Evolutionary conservation across 37 sponge, comb jelly and placozoan species (phyloP), one percentile per base, ranked within the genome.

Genomic region (Agelas oroides): DNA sequence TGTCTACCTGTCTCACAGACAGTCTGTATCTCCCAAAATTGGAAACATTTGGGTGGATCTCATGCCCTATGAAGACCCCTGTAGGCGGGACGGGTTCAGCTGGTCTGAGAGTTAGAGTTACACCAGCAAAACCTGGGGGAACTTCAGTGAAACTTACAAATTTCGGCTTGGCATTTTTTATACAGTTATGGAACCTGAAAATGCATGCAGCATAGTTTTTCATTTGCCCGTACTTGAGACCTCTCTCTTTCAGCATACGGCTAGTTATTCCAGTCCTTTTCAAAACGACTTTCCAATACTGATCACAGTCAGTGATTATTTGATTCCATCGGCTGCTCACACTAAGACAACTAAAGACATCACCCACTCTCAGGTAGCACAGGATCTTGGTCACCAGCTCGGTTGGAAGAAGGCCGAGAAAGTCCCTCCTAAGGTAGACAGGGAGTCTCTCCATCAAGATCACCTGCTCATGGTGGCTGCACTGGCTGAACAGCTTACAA

Each of bases 381-480:
- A 81, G 59, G 20, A 81, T 57, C 27, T 36, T 21, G 18, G 6
- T 24, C 18, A 70, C 82, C 24, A 81, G 18, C 37, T 81, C 82
- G 11, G 36, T 55, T 18, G 82, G 82, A 37, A 81, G 71, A 21
- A 70, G 71, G 59, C 38, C 13, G 25, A 81, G 20, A 27, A 81
- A 81, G 41, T 81, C 82, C 35, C 82, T 46, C 24, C 36, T 35
- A 1, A 81, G 40, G 82, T 54, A 70, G 27, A 38, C 53, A 6
- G 82, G 58, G 59, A 81, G 71, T 19, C 16, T 38, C 2, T 68
- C 61, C 60, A 81, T 8, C 32, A 81, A 23, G 24, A 11, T 2
- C 38, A 81, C 34, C 38, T 81, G 82, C 82, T 81, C 70, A 55
- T 28, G 68, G 60, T 81, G 82, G 1, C 57, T 54, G 27, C 82